These are phyloP conservation scores for Threskiornis aethiopicus DNA, from an alignment of 2,797 vertebrate genomes.

Conservation along the genomic window DNA sequence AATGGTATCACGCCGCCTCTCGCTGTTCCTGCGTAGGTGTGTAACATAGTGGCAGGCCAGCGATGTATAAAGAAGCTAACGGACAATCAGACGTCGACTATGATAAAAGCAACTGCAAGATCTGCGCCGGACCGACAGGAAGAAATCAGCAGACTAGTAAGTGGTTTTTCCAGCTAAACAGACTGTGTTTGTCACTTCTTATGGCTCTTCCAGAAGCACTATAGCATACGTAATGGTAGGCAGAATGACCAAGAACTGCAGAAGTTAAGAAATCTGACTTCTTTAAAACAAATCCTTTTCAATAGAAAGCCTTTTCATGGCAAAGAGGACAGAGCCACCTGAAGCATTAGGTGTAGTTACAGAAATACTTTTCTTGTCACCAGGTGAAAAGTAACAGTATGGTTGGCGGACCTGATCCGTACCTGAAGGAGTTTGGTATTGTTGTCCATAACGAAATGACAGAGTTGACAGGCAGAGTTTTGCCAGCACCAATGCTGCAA, in stretches of 20 bases:
- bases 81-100: slow-evolving; percentile 97
- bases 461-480: slow-evolving; percentile 93
- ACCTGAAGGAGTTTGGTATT: slow-evolving; percentile 97
- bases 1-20: neutral
- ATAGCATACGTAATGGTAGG: neutral
- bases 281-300: neutral
- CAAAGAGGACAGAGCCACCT: neutral
- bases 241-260: neutral
- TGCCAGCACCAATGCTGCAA: slow-evolving; percentile 98
- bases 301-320: neutral
- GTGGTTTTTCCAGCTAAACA: slow-evolving; percentile 17
- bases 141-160: slow-evolving; percentile 96
- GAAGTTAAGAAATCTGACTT: neutral
- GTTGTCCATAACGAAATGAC: slow-evolving; percentile 99
- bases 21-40: slow-evolving; percentile 80
- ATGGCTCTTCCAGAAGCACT: neutral
- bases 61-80: slow-evolving; percentile 97
- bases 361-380: neutral
- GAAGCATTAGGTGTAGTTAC: neutral
- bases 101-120: slow-evolving; percentile 97
- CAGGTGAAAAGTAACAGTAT: slow-evolving; percentile 99
- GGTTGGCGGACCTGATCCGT: slow-evolving; percentile 97
- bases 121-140: slow-evolving; percentile 97
- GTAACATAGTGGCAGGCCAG: slow-evolving; percentile 97
- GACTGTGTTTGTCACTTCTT: neutral